Percentiles rank a stretch among this genome's conserved stretches.
Evolutionary conservation across 2,113 vertebrate genomes (phyloP).

Genomic region (Malurus melanocephalus): DNA sequence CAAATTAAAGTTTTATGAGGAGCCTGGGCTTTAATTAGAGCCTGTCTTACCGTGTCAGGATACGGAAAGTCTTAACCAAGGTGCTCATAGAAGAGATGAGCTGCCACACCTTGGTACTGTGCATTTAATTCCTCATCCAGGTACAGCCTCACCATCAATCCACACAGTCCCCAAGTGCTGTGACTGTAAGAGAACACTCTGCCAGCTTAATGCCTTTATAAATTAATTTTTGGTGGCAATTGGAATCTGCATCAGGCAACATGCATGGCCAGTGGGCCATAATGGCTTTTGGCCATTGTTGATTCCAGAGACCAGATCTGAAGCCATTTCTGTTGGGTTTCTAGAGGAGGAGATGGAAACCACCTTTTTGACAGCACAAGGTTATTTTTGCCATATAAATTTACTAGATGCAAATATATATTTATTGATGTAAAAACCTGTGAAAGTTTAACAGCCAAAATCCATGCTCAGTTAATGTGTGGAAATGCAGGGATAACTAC

Average conservation of each 20-base stretch:
- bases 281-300: neutral
- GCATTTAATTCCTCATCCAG: neutral
- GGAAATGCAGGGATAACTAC: neutral
- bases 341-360: neutral
- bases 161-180: neutral
- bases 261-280: neutral
- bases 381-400: neutral
- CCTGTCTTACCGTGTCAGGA: neutral
- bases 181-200: neutral
- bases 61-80: constrained; percentile 31
- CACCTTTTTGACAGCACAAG: neutral
- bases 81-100: neutral
- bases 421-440: neutral
- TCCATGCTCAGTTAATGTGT: rapidly evolving
- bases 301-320: neutral
- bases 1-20: constrained; percentile 40
- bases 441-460: neutral
- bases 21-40: constrained; percentile 38
- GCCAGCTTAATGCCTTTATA: neutral
- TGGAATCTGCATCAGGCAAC: neutral
- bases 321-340: neutral
- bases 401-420: neutral
- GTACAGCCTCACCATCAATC: rapidly evolving
- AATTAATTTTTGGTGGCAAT: neutral
- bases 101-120: neutral